Evolutionary conservation across 2,888 invertebrate species (phyloP).

Genomic region (Eupithecia inturbata): DNA sequence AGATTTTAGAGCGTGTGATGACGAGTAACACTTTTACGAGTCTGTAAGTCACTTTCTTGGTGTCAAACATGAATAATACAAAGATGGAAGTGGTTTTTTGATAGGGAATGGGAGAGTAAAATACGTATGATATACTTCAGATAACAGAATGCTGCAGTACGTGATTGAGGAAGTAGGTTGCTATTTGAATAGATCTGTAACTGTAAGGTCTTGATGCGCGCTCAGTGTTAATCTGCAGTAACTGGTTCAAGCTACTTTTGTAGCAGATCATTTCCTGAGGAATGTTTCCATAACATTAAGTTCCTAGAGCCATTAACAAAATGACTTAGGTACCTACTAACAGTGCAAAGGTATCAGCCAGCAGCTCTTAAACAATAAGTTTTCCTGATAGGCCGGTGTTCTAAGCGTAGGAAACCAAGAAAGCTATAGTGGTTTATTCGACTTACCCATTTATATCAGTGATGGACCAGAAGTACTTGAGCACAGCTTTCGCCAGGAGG

Average conservation of each 20-base stretch:
- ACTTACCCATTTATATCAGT: slow-evolving; percentile 98
- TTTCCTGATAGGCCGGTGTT: neutral
- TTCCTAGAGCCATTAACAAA: neutral
- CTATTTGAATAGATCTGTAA: slow-evolving; percentile 5
- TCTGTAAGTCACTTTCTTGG: slow-evolving; percentile 35
- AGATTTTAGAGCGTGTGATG: slow-evolving; percentile 42
- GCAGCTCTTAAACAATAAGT: neutral
- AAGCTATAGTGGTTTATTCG: neutral
- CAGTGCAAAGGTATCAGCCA: neutral
- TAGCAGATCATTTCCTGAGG: neutral
- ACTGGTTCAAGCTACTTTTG: neutral
- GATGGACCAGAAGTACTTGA: slow-evolving; percentile 95
- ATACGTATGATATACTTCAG: neutral
- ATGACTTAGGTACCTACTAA: neutral
- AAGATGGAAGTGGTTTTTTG: slow-evolving; percentile 21
- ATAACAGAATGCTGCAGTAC: neutral
- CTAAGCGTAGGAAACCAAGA: neutral
- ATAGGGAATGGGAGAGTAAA: slow-evolving; percentile 8
- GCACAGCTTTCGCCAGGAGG: slow-evolving; percentile 91
- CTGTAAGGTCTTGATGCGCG: neutral
- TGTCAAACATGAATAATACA: slow-evolving; percentile 34
- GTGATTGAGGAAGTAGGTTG: neutral
- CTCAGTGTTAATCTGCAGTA: neutral
- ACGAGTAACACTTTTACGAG: slow-evolving; percentile 43
- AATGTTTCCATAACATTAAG: no score